Conservation (phyloP, 2,888 invertebrate species). For the Heteromurus nitidus region DNA sequence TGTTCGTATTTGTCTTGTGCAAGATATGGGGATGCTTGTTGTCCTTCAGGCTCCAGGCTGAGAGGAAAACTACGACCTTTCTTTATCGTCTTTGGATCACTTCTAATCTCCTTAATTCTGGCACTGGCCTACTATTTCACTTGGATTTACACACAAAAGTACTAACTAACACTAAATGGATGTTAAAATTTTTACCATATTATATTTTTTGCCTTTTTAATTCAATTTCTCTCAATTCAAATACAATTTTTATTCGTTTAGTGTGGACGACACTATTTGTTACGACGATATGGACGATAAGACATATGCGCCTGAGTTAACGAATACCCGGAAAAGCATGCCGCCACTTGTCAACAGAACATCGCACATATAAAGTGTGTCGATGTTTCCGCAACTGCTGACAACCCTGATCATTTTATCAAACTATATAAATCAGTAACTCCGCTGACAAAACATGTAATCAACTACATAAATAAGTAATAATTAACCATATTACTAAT, state of each 20-base stretch:
- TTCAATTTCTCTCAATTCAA: neutral
- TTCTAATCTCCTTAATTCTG: conserved; percentile 73
- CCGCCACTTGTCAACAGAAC: conserved; percentile 59
- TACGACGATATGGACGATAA: conserved; percentile 61
- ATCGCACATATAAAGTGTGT: conserved; percentile 55
- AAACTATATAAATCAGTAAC: too few species aligned
- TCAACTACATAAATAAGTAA: too few species aligned
- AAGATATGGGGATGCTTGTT: conserved; percentile 72
- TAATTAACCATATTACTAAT: too few species aligned
- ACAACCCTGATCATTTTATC: too few species aligned
- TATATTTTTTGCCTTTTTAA: too few species aligned
- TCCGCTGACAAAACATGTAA: too few species aligned
- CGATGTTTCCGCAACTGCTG: too few species aligned
- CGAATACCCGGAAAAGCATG: conserved; percentile 40
- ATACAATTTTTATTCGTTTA: conserved; percentile 10
- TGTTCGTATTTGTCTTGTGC: conserved; percentile 73
- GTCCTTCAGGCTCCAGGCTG: conserved; percentile 67
- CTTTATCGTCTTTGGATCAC: conserved; percentile 73
- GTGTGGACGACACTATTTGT: conserved; percentile 51
- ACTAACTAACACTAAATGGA: too few species aligned
- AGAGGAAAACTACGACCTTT: conserved; percentile 72
- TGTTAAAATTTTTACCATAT: too few species aligned
- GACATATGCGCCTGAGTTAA: conserved; percentile 41
- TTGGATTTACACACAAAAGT: conserved; percentile 73
- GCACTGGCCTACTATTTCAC: conserved; percentile 73